Evolutionary conservation across 2,888 invertebrate species (phyloP), one percentile per base, ranked within the genome.

Genomic region (Argynnis bischoffii): DNA sequence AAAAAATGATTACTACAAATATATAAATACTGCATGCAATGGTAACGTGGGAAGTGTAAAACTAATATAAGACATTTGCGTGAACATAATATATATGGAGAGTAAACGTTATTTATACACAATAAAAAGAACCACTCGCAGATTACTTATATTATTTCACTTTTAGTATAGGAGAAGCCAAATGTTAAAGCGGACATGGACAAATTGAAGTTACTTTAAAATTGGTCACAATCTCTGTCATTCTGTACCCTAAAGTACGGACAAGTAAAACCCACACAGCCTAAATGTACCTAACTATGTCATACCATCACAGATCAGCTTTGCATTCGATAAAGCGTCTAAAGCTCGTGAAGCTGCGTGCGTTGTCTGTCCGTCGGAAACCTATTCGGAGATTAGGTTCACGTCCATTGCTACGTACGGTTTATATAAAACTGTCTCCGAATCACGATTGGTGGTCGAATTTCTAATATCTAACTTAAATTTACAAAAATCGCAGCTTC

Each of bases 281-380:
- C 86, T 85, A 85, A 71, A 83, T 82, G 87, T 85, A 86, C 84
- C 85, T 89, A 89, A 87, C 86, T 90, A 88, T 84, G 85, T 87
- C 86, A 85, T 88, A 88, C 86, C 87, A 91, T 91, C 90, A 91
- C 90, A 91, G 90, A 90, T 90, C 84, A 89, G 88, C 89, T 89
- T 90, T 89, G 89, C 88, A 81, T 82, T 84, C 79, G 74, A 81
- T 83, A 84, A 86, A 87, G 83, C 86, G 78, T 79, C 78, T 81
- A 81, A 78, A 78, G 77, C 74, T 70, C 72, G 80, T 79, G 83
- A 84, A 86, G 83, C 82, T 85, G 78, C 83, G 78, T 78, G 74
- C 73, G 71, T 67, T 50, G 54, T 65, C 61, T 56, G 66, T 64
- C 55, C 57, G 60, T 50, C 63, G 55, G 55, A 26, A 57, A 56